A percentile compares a stretch with the other conserved stretches of the same genome.
phyloP scores from a whole-genome alignment of 2,888 invertebrate genomes.

The Polyommatus icarus region DNA sequence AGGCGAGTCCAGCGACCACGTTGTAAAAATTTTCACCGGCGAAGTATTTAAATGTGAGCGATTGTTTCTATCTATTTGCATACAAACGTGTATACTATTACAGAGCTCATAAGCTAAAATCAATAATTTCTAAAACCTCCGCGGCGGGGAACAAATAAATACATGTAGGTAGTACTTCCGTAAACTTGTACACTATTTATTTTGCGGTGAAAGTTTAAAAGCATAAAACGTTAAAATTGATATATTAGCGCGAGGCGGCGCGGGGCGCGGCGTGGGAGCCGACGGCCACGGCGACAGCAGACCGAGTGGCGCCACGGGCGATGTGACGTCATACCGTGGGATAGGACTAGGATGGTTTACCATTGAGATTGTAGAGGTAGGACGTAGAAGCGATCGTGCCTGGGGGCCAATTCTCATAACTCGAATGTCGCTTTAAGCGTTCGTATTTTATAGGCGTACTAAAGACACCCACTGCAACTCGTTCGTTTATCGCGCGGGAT shows the following conservation, averaged over 20 bases:
- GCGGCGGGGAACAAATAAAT: slow-evolving; percentile 43
- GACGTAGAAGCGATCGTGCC: not conserved
- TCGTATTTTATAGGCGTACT: not conserved
- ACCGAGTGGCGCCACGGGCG: slow-evolving; percentile 68
- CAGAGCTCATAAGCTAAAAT: slow-evolving; percentile 9
- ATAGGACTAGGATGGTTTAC: not conserved
- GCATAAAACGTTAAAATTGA: slow-evolving; percentile 56
- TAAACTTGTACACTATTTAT: slow-evolving; percentile 53
- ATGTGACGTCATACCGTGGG: slow-evolving; percentile 33
- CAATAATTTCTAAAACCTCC: slow-evolving; percentile 35
- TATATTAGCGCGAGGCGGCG: slow-evolving; percentile 46
- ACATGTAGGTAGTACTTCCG: slow-evolving; percentile 51
- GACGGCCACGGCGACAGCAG: slow-evolving; percentile 49
- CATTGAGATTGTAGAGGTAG: not conserved
- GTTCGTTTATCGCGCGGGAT: too few species aligned
- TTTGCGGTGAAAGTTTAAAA: slow-evolving; percentile 66
- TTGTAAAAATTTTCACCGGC: not conserved
- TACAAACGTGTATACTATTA: slow-evolving; percentile 24
- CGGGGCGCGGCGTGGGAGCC: slow-evolving; percentile 56
- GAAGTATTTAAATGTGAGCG: not conserved
- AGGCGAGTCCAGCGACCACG: not conserved
- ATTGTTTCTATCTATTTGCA: slow-evolving; percentile 25
- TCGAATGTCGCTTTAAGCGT: not conserved
- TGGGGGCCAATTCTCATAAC: not conserved
- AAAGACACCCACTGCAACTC: too few species aligned